Base-by-base conservation (phyloP, 2,113 vertebrate species). In the Numida meleagris region DNA sequence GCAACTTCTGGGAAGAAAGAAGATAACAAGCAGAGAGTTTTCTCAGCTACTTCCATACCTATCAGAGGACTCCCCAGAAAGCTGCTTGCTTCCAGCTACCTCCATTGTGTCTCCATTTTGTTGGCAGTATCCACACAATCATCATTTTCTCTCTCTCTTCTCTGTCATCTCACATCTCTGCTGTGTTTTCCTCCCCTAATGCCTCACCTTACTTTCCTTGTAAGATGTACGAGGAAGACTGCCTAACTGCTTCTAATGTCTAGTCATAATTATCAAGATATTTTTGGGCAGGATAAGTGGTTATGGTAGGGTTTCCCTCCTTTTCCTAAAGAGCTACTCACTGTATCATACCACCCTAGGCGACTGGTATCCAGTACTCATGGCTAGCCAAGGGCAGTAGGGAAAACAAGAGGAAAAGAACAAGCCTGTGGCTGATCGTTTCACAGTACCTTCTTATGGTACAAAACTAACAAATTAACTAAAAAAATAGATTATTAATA, bases 71-170 rank as follows among this genome's bases (percentile, higher is more conserved):
- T 57, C 23, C 6, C 20, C 57, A 57, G 29, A 9, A 65, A 50
- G 14, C 7, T 50, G 21, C 14, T 46, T 90, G 11, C 10, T 90
- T 51, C 63, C 50, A 1, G 0, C 10, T 55, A 9, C 1, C 5
- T 53, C 5, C 12, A 25, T n/a, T 2, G 1, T 36, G 18, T 20
- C 10, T 12, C 3, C 9, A 12, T 33, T 45, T 65, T 72, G 20
- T 15, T 59, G 7, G 4, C 0, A 1, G 17, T 20, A 34, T 6
- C 33, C 24, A 55, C 12, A 59, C 4, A 4, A 2, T 25, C 2
- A 4, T 40, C 7, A 27, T 59, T 67, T 68, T 2, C 42, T 8
- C 21, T 6, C 5, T 45, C 14, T 12, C 21, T 86, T 72, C 33
- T 36, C 2, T 2, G 0, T 29, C 25, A 21, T 12, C 25, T 34